A percentile compares a stretch with the other conserved stretches of the same genome.
phyloP scores from a whole-genome alignment of 2,888 invertebrate species.

The Notocelia uddmanniana region DNA sequence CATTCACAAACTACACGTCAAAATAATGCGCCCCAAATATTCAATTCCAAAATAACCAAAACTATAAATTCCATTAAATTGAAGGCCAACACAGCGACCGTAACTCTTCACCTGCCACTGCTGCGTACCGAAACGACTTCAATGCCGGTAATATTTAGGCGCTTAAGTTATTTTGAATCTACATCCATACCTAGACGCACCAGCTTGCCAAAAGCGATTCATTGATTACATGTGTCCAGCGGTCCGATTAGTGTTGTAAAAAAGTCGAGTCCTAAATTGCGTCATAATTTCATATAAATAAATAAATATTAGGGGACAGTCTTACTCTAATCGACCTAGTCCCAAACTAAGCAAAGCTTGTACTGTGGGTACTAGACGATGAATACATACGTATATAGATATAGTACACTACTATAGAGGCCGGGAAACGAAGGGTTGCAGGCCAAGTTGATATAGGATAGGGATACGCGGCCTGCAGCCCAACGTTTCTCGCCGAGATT shows the following conservation, averaged over 20 bases:
- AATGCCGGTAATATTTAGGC: background rate
- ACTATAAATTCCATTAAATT: conserved; percentile 5
- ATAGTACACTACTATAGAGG: no score
- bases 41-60: background rate
- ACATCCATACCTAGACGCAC: background rate
- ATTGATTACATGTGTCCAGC: conserved; percentile 43
- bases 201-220: conserved; percentile 42
- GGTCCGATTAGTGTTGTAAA: conserved; percentile 6
- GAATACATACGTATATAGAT: no score
- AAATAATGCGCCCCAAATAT: background rate
- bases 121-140: background rate
- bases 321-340: no score
- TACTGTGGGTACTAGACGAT: no score
- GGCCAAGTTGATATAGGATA: no score
- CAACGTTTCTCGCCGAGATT: no score
- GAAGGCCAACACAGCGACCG: conserved; percentile 19
- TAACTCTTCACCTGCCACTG: background rate
- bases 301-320: no score
- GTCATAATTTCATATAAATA: no score
- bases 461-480: no score
- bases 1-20: background rate
- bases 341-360: no score
- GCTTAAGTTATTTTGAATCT: background rate
- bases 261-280: background rate
- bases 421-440: no score